Percentiles rank a stretch among this genome's conserved stretches.
Conservation (phyloP, 1,140 invertebrate species). For the Cotesia chilonis region DNA sequence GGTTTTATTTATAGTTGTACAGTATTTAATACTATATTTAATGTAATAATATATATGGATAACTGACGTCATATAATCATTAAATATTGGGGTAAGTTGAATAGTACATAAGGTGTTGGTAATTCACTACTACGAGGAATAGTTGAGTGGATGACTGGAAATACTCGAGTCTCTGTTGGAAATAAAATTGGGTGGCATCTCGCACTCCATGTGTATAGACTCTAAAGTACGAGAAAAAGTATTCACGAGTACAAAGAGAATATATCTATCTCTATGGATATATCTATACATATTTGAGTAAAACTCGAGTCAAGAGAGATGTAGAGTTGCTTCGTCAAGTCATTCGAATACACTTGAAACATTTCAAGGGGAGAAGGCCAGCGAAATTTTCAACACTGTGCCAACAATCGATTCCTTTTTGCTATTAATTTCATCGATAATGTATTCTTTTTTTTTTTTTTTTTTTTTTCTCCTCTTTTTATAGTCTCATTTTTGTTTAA, state of each 20-base stretch:
- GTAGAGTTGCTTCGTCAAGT: conserved; percentile 39
- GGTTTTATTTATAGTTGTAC: too few relatives aligned
- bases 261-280: neutral
- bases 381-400: conserved; percentile 1
- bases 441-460: neutral
- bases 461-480: too few relatives aligned
- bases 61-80: conserved; percentile 31
- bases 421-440: neutral
- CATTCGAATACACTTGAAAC: conserved; percentile 31
- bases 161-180: conserved; percentile 41
- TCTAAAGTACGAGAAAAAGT: neutral
- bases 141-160: conserved; percentile 42
- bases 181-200: conserved; percentile 37
- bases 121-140: conserved; percentile 32
- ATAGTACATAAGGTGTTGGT: conserved; percentile 17
- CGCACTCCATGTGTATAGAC: neutral
- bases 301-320: conserved; percentile 7
- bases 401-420: conserved; percentile 8
- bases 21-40: neutral
- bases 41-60: conserved; percentile 9
- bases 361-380: neutral
- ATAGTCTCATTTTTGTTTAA: neutral
- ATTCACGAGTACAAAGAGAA: neutral
- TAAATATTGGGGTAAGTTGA: conserved; percentile 9
- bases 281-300: neutral